phyloP scores from a whole-genome alignment of 1,140 invertebrate genomes.

The Cherax destructor region DNA sequence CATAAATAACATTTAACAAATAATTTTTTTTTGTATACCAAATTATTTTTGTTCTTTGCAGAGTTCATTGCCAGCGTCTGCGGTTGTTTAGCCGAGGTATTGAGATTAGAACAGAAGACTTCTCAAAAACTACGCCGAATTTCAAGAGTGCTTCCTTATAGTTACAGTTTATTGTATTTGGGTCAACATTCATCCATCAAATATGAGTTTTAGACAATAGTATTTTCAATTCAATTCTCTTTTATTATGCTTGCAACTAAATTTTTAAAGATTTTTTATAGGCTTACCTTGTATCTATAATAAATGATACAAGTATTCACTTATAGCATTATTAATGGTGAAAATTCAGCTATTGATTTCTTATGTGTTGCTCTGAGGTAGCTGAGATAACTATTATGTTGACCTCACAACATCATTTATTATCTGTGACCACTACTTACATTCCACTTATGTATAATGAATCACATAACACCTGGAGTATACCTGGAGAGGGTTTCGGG shows the following conservation, averaged over 20 bases:
- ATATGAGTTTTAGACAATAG: neutral
- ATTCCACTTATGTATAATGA: neutral
- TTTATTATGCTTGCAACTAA: neutral
- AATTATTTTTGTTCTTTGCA: neutral
- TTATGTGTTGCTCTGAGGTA: neutral
- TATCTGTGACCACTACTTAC: neutral
- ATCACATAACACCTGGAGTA: too few species aligned
- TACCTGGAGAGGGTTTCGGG: too few species aligned
- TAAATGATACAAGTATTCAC: neutral
- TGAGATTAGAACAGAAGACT: neutral
- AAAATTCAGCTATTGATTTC: neutral
- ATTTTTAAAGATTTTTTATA: neutral
- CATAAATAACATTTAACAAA: neutral
- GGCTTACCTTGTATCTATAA: neutral
- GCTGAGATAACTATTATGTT: neutral
- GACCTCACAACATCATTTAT: neutral
- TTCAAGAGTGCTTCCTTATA: slow-evolving; percentile 4
- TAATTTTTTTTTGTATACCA: neutral
- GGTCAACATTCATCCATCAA: neutral
- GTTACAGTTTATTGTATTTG: neutral
- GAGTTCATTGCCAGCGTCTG: neutral
- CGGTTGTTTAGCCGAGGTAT: neutral
- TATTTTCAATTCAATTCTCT: neutral
- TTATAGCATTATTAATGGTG: neutral
- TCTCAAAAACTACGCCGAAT: neutral